These are phyloP conservation scores for Penaeus vannamei DNA, from an alignment of 1,140 invertebrate species.

Conservation along the genomic window DNA sequence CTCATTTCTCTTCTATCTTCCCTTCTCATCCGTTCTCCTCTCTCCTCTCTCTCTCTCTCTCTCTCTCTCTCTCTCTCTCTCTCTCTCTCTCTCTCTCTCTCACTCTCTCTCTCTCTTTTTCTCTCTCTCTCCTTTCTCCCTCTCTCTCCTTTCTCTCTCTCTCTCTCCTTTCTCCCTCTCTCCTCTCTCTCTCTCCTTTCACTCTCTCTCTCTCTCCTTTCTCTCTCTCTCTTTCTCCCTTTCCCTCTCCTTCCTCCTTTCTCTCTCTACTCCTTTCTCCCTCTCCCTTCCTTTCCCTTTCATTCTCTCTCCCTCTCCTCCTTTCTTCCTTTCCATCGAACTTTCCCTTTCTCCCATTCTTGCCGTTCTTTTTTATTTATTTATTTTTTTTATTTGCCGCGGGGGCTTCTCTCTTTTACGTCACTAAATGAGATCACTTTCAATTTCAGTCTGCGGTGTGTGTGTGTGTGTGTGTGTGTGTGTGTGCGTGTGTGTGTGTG, in stretches of 20 bases:
- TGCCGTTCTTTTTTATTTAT: too few species aligned
- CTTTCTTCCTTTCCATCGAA: too few species aligned
- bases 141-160: background rate
- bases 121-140: background rate
- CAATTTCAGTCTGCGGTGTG: too few species aligned
- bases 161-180: background rate
- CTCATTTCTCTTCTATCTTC: background rate
- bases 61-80: background rate
- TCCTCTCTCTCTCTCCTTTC: background rate
- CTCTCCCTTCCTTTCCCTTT: background rate
- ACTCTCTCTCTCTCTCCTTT: background rate
- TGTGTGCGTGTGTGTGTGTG: too few species aligned
- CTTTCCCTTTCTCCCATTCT: too few species aligned
- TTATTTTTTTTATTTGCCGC: too few species aligned
- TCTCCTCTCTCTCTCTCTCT: background rate
- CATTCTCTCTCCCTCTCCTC: background rate
- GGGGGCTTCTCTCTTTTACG: too few species aligned
- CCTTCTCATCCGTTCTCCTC: background rate
- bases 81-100: background rate
- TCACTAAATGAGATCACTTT: too few species aligned
- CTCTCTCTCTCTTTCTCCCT: background rate
- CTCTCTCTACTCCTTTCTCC: background rate
- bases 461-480: too few species aligned
- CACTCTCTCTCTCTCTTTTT: background rate
- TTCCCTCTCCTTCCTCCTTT: background rate